These are phyloP conservation scores for Limnephilus lunatus DNA, from an alignment of 2,888 invertebrate species.

Conservation along the genomic window DNA sequence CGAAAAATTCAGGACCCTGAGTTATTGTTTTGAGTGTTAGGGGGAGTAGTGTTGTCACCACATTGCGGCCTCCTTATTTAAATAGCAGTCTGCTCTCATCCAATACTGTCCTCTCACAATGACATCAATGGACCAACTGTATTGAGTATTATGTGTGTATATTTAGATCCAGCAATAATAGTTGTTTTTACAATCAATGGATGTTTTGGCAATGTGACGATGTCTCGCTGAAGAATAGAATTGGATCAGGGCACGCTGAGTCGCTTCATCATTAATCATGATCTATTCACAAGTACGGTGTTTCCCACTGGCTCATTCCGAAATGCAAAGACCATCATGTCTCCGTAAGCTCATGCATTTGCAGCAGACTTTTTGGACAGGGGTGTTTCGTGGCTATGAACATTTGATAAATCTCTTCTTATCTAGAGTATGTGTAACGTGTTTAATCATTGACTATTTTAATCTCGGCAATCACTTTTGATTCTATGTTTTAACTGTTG, in stretches of 20 bases:
- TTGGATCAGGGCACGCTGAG: conserved; percentile 6
- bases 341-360: conserved; percentile 50
- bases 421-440: conserved; percentile 65
- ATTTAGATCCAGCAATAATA: conserved; percentile 2
- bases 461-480: conserved; percentile 63
- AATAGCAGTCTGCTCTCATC: conserved; percentile 6
- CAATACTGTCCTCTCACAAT: background rate
- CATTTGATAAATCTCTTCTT: conserved; percentile 64
- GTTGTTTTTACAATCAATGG: background rate
- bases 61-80: conserved; percentile 2
- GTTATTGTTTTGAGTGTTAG: background rate
- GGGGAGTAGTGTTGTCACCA: background rate
- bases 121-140: background rate
- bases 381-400: conserved; percentile 52
- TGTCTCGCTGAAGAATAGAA: background rate
- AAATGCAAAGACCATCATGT: conserved; percentile 47
- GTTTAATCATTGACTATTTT: conserved; percentile 65
- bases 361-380: conserved; percentile 48
- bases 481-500: conserved; percentile 63
- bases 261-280: conserved; percentile 47
- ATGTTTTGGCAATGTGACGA: background rate
- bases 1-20: conserved; percentile 2
- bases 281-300: conserved; percentile 47
- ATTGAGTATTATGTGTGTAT: background rate
- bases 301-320: conserved; percentile 53